Evolutionary conservation across 1,140 invertebrate species (phyloP), one percentile per base, ranked within the genome.

Genomic region (Orussus abietinus): DNA sequence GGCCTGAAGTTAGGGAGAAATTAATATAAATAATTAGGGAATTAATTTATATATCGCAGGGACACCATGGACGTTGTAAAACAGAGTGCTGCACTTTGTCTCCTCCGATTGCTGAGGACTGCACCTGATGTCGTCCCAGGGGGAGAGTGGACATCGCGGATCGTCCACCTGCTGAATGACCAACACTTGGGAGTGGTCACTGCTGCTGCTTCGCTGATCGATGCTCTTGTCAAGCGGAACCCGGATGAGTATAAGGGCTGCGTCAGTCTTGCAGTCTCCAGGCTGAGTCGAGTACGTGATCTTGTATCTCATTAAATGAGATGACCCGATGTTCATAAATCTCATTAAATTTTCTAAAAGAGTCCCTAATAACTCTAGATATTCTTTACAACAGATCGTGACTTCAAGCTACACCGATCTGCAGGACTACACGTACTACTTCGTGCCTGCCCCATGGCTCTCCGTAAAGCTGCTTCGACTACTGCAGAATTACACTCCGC

Each of bases 51-150:
- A n/a, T n/a, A n/a, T n/a, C n/a, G n/a, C 60, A 92, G 96, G 12
- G 96, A 99, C 69, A 99, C 96, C 3, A 98, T 98, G 82, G 97
- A 99, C 76, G 92, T 97, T 32, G 96, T 99, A 1, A 99, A 99
- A 75, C 97, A 99, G 75, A 98, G 94, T 57, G 96, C 97, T 49
- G 96, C 96, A 28, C 76, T 99, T 2, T 99, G 96, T 68, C 78
- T 99, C 33, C 75, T 99, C 34, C 82, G 94, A 50, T 75, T 99
- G 19, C 87, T 98, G 62, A 81, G 97, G 32, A 96, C 93, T 43
- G 86, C 88, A 51, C 86, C 93, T 55, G 84, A 98, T 79, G 88
- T 98, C 15, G 94, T 98, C 62, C 94, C 92, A 32, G 90, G 90
- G 42, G 93, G 94, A 38, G 96, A 99, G 76, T 99, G 96, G 94